Evolutionary conservation across 2,113 vertebrate species (phyloP).

Genomic region (Neofelis nebulosa): DNA sequence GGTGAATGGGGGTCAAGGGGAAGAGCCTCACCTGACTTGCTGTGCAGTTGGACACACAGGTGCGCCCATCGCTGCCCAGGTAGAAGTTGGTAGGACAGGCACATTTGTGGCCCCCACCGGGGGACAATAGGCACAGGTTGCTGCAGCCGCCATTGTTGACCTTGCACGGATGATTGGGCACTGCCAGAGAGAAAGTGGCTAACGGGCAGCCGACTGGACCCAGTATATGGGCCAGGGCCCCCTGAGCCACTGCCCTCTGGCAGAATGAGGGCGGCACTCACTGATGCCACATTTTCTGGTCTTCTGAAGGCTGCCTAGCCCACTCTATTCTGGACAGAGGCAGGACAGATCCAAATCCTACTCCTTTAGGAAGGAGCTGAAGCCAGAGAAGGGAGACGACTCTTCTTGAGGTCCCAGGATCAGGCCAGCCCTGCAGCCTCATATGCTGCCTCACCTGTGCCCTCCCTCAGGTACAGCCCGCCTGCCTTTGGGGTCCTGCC

Average conservation of each 20-base stretch:
- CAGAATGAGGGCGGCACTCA: not conserved
- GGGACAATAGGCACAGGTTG: conserved; percentile 96
- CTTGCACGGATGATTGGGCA: conserved; percentile 94
- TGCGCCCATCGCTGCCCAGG: conserved; percentile 92
- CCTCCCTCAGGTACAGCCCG: too few species aligned
- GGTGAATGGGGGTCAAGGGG: rapidly evolving
- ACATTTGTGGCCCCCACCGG: conserved; percentile 92
- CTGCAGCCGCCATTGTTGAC: conserved; percentile 94
- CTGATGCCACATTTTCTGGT: not conserved
- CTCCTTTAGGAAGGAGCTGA: not conserved
- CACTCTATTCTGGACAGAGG: not conserved
- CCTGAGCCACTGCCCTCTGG: not conserved
- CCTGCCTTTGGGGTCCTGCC: not conserved
- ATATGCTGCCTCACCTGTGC: not conserved
- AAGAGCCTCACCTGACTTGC: conserved; percentile 92
- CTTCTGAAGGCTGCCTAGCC: not conserved
- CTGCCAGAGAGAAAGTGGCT: conserved; percentile 76
- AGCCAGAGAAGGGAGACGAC: not conserved
- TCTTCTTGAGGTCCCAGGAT: not conserved
- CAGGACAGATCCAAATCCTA: not conserved
- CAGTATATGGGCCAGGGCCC: not conserved
- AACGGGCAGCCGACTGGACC: not conserved
- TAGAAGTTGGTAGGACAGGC: conserved; percentile 99
- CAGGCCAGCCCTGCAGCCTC: not conserved
- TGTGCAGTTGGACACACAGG: conserved; percentile 98